Base-by-base conservation (phyloP, 2,797 vertebrate species). In the Clarias laeviceps region DNA sequence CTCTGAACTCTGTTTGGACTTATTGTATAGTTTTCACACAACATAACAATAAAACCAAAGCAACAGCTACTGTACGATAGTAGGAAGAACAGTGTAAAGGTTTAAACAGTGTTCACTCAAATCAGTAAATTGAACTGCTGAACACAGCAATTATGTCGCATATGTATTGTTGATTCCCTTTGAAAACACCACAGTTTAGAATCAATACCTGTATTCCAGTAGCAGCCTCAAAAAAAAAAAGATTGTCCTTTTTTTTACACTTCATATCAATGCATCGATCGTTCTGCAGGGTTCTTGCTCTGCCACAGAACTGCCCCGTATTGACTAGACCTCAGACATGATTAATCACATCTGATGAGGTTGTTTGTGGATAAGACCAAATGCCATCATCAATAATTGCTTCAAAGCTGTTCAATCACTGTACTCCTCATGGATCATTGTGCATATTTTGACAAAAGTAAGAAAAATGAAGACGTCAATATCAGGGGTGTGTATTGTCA, bases 341-440 rank as follows among this genome's bases (percentile, higher is more conserved):
- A 87, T 88, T 89, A 86, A 88, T 88, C 72, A 32, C 59, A 78
- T 84, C 70, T 56, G 83, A 74, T 70, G 32, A 87, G 81, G 84
- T 80, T 64, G 29, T 82, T 70, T 68, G 65, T 80, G 68, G 50
- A 79, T 6, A 29, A 27, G 24, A 45, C n/a, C 78, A 64, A 87
- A 84, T 82, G 56, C 62, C 54, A 80, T 70, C 64, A 87, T 73
- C 37, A 61, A 54, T 83, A 70, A 82, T 80, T 32, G 3, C 45
- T 85, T 37, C 54, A 56, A 80, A 61, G 70, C 76, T 56, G 82
- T 22, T 24, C 24, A 80, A 54, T 66, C n/a, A 14, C 79, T 80
- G 62, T 45, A 70, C 61, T 61, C 50, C 81, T 66, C 81, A 17
- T 81, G 56, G 34, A 84, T 82, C 76, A 68, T 69, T 69, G 83